Evolutionary conservation across 2,797 vertebrate genomes (phyloP).

Genomic region (Chloroceryle inda): DNA sequence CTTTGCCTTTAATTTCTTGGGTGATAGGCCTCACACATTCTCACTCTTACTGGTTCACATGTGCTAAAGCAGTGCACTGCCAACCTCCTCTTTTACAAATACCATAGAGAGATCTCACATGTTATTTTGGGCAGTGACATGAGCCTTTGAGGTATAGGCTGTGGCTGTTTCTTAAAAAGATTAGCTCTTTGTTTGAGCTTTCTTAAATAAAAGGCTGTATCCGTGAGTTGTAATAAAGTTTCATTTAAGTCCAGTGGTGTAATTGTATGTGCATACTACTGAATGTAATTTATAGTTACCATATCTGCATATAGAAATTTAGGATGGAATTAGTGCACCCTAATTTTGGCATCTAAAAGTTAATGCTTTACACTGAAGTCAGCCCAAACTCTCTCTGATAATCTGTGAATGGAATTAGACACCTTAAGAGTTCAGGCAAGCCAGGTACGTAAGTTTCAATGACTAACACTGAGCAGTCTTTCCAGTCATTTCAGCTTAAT

Average conservation of each 20-base stretch:
- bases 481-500: not conserved
- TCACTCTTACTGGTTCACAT: not conserved
- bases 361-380: not conserved
- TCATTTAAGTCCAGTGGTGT: not conserved
- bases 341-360: not conserved
- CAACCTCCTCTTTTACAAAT: not conserved
- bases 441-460: not conserved
- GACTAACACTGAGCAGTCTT: not conserved
- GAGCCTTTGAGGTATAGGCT: not conserved
- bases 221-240: not conserved
- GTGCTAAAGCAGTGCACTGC: not conserved
- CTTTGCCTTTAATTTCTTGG: not conserved
- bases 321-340: not conserved
- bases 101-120: not conserved
- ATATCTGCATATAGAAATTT: not conserved
- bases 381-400: not conserved
- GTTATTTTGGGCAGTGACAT: not conserved
- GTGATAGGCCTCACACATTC: not conserved
- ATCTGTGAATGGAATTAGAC: not conserved
- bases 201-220: not conserved
- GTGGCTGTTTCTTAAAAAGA: not conserved
- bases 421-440: not conserved
- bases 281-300: not conserved
- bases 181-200: not conserved
- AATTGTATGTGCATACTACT: not conserved